A percentile compares a stretch with the other conserved stretches of the same genome.
These are phyloP conservation scores for Steatornis caripensis DNA, from an alignment of 2,113 vertebrate genomes.

Conservation along the genomic window DNA sequence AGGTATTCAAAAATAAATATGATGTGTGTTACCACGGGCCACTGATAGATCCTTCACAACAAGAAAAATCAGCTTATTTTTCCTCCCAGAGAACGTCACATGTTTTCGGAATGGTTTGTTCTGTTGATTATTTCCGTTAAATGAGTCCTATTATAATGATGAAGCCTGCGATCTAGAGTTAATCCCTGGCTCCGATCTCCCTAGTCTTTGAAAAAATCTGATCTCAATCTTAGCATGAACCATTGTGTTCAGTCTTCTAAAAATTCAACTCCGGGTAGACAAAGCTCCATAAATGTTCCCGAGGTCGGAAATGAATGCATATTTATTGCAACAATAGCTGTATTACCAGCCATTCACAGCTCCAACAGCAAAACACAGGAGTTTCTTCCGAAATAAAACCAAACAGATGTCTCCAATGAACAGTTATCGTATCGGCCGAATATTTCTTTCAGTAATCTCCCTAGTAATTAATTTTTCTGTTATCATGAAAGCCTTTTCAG, in stretches of 20 bases:
- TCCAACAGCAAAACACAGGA: background rate
- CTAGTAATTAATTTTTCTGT: slow-evolving; percentile 40
- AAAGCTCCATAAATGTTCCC: background rate
- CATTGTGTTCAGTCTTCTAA: background rate
- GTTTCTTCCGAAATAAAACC: background rate
- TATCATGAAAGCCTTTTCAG: background rate
- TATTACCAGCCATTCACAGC: background rate
- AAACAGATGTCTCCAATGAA: background rate
- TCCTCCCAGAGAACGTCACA: background rate
- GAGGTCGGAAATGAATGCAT: background rate
- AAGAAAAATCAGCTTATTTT: background rate
- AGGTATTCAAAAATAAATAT: background rate
- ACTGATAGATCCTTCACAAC: background rate
- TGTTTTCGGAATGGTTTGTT: background rate
- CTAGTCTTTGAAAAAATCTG: background rate
- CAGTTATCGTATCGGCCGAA: background rate
- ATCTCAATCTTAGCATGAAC: background rate
- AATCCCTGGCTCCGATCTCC: background rate
- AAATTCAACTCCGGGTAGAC: background rate
- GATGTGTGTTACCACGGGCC: background rate
- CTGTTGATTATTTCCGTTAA: background rate
- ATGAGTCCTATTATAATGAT: background rate
- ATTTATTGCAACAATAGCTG: slow-evolving; percentile 36
- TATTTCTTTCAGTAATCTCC: background rate
- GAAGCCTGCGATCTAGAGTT: background rate